Conservation (phyloP, 2,797 vertebrate genomes). For the Coregonus suidteri region DNA sequence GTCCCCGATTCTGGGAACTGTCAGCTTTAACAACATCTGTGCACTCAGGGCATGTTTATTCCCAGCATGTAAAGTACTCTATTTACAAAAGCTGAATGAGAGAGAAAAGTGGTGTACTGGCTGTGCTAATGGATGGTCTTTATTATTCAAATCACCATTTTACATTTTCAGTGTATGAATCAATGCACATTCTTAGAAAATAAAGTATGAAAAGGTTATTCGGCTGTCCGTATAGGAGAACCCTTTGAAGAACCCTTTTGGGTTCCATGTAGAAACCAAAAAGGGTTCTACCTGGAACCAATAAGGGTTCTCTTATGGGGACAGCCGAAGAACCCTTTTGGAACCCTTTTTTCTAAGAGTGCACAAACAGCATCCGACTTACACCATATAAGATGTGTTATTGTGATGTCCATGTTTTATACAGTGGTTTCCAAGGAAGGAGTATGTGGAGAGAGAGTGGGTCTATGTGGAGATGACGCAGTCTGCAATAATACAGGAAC, state of each 20-base stretch:
- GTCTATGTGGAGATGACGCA: constrained; percentile 84
- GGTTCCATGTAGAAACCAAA: too few species aligned
- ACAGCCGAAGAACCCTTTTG: too few species aligned
- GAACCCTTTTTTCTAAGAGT: too few species aligned
- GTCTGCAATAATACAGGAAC: constrained; percentile 81
- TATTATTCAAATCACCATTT: background rate
- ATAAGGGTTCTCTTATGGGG: too few species aligned
- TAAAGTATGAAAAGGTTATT: too few species aligned
- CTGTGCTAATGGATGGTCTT: background rate
- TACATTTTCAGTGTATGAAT: background rate
- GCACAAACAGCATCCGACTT: background rate
- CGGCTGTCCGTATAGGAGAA: too few species aligned
- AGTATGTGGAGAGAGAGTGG: constrained; percentile 75
- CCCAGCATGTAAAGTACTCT: background rate
- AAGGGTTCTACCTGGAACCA: too few species aligned
- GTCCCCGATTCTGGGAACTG: too few species aligned
- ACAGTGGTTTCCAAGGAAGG: constrained; percentile 68
- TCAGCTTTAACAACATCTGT: background rate
- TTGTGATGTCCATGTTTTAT: constrained; percentile 4
- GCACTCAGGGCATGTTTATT: background rate
- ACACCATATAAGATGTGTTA: background rate
- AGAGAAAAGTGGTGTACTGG: background rate
- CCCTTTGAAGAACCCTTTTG: too few species aligned
- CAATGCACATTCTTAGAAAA: background rate
- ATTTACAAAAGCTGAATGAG: background rate